Percentiles rank a stretch among this genome's conserved stretches.
Evolutionary conservation across 2,113 vertebrate species (phyloP).

Genomic region (Hemicordylus capensis): DNA sequence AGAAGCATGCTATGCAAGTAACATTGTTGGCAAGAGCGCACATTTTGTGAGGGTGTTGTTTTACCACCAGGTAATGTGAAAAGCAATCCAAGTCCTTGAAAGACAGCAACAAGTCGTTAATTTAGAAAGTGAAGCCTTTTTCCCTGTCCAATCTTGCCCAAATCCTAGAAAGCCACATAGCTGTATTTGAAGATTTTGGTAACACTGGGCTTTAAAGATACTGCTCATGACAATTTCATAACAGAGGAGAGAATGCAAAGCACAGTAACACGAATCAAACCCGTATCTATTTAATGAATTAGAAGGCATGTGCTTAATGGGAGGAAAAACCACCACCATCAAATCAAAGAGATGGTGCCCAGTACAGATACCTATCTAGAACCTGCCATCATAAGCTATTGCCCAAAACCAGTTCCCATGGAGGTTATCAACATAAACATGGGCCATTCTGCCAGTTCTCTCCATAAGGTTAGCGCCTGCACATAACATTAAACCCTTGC

Average conservation of each 20-base stretch:
- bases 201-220: neutral
- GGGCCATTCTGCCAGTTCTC: neutral
- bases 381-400: neutral
- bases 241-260: neutral
- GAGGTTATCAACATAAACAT: constrained; percentile 1
- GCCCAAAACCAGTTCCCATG: neutral
- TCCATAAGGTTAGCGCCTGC: neutral
- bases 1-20: neutral
- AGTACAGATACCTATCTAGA: neutral
- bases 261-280: neutral
- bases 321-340: neutral
- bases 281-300: neutral
- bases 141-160: neutral
- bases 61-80: neutral
- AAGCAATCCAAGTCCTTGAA: neutral
- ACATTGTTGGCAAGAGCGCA: neutral
- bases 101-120: neutral
- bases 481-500: neutral
- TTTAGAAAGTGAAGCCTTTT: neutral
- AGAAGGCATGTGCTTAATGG: neutral
- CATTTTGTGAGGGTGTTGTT: neutral
- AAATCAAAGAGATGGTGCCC: neutral
- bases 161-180: neutral
- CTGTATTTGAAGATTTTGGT: neutral
- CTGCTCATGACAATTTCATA: neutral